Evolutionary conservation across 2,888 invertebrate genomes (phyloP), one percentile per base, ranked within the genome.

Genomic region (Cantharis rustica): DNA sequence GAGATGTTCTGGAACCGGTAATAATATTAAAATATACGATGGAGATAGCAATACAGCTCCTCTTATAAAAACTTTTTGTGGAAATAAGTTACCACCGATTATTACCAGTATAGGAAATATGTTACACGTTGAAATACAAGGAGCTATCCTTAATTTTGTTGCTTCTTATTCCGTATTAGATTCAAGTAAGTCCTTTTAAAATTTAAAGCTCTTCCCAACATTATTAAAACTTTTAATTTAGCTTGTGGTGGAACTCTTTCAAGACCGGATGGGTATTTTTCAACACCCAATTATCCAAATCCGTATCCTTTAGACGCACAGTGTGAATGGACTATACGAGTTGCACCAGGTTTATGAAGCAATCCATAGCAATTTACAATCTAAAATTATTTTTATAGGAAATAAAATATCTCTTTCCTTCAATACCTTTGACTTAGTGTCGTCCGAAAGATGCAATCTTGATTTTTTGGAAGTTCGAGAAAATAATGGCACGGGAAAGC

Each of bases 381-480:
- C 1, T 10, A 10, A 27, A 27, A 3, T 11, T 27, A 7, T 16
- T 27, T 4, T 70, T 70, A 2, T 23, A 70, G 79, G 79, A 10
- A 77, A 77, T 15, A n/a, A 31, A 79, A 89, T 95, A 11, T 89
- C 89, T 61, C 83, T 97, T 0, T 89, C 89, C 13, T 93, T 97
- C 84, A 90, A 91, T 81, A 87, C 89, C 7, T 92, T 98, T 83
- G 91, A 93, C 76, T 83, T 98, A 78, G 92, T 93, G 81, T 86
- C 89, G 10, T 94, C 94, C 4, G 93, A 93, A 4, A 90, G 91
- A 81, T 98, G 98, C 85, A 93, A 94, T 83, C 91, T 91, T 63
- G 97, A 98, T 87, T 98, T 95, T 86, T 87, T 98, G 31, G 97
- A 97, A 90, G 90, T 98, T 72, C 92, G 96, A 27, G 93, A 95